phyloP scores from a whole-genome alignment of 2,797 vertebrate genomes.

The Brotula barbata region DNA sequence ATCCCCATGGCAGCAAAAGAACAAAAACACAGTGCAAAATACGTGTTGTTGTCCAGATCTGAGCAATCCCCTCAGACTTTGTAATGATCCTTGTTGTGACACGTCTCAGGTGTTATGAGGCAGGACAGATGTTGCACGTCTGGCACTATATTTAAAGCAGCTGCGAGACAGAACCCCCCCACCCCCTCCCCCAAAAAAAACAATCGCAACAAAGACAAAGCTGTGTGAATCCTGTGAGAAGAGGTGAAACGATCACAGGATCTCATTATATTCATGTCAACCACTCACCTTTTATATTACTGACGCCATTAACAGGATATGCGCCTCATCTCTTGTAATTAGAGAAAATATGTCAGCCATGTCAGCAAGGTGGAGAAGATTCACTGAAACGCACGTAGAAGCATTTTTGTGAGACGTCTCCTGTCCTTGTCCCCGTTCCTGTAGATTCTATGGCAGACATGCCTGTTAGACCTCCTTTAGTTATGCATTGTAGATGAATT shows the following conservation, averaged over 20 bases:
- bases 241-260: conserved; percentile 29
- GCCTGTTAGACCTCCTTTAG: no score
- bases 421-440: no score
- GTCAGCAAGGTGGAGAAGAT: conserved; percentile 20
- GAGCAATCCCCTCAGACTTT: no score
- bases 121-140: conserved; percentile 26
- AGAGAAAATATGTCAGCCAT: conserved; percentile 38
- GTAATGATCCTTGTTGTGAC: no score
- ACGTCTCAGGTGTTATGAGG: no score
- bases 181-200: no score
- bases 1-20: no score
- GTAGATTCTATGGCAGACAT: no score
- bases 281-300: conserved; percentile 40
- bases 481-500: no score
- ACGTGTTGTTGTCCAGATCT: no score
- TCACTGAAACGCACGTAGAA: conserved; percentile 7
- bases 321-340: conserved; percentile 21
- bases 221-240: conserved; percentile 26
- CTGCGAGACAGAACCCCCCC: not conserved
- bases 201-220: conserved; percentile 25
- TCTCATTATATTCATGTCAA: conserved; percentile 39
- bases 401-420: conserved; percentile 25
- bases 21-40: no score
- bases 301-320: conserved; percentile 38
- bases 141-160: conserved; percentile 11